These are phyloP conservation scores for Suillia variegata DNA, from an alignment of 2,888 invertebrate genomes.

Conservation along the genomic window DNA sequence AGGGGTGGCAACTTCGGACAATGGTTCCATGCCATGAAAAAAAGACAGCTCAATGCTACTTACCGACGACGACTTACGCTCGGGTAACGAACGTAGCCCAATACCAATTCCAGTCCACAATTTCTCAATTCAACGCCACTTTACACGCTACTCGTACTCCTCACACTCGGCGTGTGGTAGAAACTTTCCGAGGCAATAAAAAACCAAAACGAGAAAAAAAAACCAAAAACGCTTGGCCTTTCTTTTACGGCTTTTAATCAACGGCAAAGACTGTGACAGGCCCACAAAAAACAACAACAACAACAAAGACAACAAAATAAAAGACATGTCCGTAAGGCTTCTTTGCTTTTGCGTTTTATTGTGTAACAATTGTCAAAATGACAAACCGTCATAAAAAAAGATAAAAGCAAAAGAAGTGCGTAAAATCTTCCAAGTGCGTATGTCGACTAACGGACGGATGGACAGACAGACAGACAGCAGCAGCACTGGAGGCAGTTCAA, in stretches of 20 bases:
- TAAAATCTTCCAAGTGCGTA: neutral
- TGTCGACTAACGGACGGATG: neutral
- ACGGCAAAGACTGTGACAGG: neutral
- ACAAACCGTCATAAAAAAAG: neutral
- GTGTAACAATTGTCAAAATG: slow-evolving; percentile 5
- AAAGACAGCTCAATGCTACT: neutral
- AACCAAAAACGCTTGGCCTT: neutral
- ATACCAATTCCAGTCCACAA: no score
- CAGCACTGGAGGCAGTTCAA: neutral
- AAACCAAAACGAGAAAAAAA: neutral
- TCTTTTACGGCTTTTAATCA: slow-evolving; percentile 4
- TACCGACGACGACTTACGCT: no score
- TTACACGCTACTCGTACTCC: neutral
- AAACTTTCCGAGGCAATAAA: slow-evolving; percentile 3
- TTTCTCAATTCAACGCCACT: neutral
- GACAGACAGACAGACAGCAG: no score
- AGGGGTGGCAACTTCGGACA: neutral
- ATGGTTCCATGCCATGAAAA: neutral
- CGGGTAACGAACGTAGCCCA: no score
- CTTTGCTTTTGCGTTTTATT: neutral
- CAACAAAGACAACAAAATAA: no score
- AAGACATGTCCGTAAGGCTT: no score
- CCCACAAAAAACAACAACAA: neutral
- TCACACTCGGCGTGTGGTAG: no score
- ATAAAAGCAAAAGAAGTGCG: neutral